Conservation (phyloP, 2,888 invertebrate species). For the Andrena haemorrhoa region DNA sequence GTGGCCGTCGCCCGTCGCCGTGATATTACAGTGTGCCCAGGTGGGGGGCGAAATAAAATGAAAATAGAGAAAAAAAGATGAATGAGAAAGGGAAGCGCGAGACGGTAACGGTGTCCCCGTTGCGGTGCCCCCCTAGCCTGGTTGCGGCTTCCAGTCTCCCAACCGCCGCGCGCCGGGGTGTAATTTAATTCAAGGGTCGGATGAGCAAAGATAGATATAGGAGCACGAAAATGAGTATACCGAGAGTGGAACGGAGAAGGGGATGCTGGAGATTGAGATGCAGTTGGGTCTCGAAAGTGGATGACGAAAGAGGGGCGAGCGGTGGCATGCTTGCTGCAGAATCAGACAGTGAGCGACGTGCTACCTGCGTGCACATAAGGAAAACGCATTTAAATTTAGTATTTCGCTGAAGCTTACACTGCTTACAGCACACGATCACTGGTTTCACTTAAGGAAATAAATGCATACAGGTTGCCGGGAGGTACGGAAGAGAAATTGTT, state of each 20-base stretch:
- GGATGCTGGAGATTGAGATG: slow-evolving; percentile 31
- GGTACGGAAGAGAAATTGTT: neutral
- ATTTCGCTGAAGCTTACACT: no score
- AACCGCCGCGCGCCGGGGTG: slow-evolving; percentile 69
- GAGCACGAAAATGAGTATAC: slow-evolving; percentile 56
- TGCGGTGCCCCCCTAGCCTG: slow-evolving; percentile 34
- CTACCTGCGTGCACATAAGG: neutral
- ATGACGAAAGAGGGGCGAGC: neutral
- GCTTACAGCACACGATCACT: no score
- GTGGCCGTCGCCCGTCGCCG: neutral
- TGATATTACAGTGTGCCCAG: slow-evolving; percentile 25
- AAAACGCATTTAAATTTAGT: no score
- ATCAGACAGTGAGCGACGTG: neutral
- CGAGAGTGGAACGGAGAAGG: slow-evolving; percentile 14
- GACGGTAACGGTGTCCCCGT: slow-evolving; percentile 28
- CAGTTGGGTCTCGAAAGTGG: neutral
- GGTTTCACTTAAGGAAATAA: no score
- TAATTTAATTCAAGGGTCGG: slow-evolving; percentile 78
- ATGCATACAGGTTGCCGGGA: no score
- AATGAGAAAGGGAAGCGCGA: neutral
- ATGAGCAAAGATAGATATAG: slow-evolving; percentile 72
- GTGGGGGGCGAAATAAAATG: neutral
- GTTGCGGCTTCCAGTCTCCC: slow-evolving; percentile 56
- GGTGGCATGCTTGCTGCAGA: neutral
- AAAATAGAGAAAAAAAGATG: neutral